Evolutionary conservation across 2,797 vertebrate genomes (phyloP), one percentile per base, ranked within the genome.

Genomic region (Siniperca undulata): DNA sequence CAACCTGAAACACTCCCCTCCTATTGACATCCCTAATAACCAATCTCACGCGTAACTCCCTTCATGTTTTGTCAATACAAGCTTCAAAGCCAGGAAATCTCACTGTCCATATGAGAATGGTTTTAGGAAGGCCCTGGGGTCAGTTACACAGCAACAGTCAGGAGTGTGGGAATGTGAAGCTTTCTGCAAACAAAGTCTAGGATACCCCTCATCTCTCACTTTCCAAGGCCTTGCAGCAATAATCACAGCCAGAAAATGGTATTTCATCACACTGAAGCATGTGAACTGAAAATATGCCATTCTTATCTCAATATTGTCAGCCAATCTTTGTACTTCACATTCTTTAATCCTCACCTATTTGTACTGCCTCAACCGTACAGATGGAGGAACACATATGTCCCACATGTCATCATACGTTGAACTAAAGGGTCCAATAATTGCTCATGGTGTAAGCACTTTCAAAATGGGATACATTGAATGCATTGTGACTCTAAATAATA

Each of bases 141-240:
- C 89, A 84, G 65, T 59, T 84, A 82, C 78, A 78, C 82, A 87
- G 87, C 77, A 89, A 78, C 83, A 89, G 77, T 67, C 60, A 81
- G 74, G 83, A 92, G 76, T 91, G 88, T 88, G 88, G 90, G 87
- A 92, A 92, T 78, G 86, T 72, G 78, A 91, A 76, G 70, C 88
- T 89, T 88, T 91, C 83, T 56, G 70, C 85, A 91, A 93, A 90
- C 89, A 91, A 78, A 71, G 71, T 80, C 80, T 11, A 81, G 74
- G 83, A 90, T 89, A 84, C 61, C 77, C 70, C 62, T 88, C 65
- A 56, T 73, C 70, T 73, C 75, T 85, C 70, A 40, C 73, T 86
- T 82, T 72, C 78, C 53, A 36, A 83, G 74, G 88, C 83, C 82
- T 76, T 70, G 66, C 50, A 75, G 83, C 76, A 80, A 81, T 55